Evolutionary conservation across 2,113 vertebrate genomes (phyloP), one percentile per base, ranked within the genome.

Genomic region (Oreamnos americanus): DNA sequence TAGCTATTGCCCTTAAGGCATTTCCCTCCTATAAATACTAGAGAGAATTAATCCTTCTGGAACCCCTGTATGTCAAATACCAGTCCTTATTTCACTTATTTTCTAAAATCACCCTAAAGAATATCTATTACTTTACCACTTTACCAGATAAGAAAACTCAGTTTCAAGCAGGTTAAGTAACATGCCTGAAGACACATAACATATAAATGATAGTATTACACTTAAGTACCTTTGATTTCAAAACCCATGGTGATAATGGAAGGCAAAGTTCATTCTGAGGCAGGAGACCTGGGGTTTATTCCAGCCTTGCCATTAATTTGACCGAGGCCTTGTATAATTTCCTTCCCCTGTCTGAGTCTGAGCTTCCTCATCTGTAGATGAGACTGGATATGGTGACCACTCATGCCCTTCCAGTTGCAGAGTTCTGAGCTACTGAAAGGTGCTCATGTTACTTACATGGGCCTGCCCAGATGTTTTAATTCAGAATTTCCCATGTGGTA

Each of bases 391-490:
- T 13, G 4, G 49, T 45, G 53, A 67, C 58, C 11, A 19, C 45
- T 36, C 51, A 26, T 0, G 0, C 23, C 82, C 60, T 83, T 82
- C 39, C 55, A 83, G 30, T 21, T 51, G 33, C 81, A 67, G 47
- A 83, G 21, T 21, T 93, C 21, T 0, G 2, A 89, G 83, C 71
- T 76, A 47, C 60, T 93, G 60, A 91, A 93, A 97, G 83, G 43
- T 33, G 47, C 39, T 96, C 81, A n/a, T 90, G 58, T 89, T n/a
- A 95, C 78, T 84, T 94, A 87, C 78, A 23, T 49, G 51, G 92
- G 91, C 88, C n/a, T 87, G 51, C 89, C 95, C 94, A 96, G 60
- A 82, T 95, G 93, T 84, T 98, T 96, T 94, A 93, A 97, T 94
- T 94, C 87, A 94, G 87, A 96, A 87, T 97, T 96, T 98, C 94